These are phyloP conservation scores for Plagodis pulveraria DNA, from an alignment of 2,888 invertebrate species.

Conservation along the genomic window DNA sequence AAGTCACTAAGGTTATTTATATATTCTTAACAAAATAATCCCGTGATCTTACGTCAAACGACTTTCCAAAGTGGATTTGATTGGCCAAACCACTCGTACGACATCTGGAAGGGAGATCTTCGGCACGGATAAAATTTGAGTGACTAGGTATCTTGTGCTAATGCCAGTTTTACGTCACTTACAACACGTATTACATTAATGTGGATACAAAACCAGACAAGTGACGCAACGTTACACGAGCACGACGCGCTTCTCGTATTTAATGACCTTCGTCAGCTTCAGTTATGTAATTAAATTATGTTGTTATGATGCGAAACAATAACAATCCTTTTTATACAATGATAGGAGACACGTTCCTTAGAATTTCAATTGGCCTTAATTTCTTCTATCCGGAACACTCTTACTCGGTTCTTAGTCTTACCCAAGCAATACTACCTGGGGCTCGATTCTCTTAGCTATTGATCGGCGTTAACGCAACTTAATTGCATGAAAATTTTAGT, in stretches of 20 bases:
- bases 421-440: too few relatives aligned
- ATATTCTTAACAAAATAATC: neutral
- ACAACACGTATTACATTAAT: neutral
- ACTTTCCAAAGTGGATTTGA: slow-evolving; percentile 23
- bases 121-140: too few relatives aligned
- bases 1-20: too few relatives aligned
- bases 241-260: slow-evolving; percentile 3
- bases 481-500: too few relatives aligned
- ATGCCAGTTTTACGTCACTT: slow-evolving; percentile 15
- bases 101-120: neutral
- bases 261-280: slow-evolving; percentile 14
- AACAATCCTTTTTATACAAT: neutral
- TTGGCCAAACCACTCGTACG: slow-evolving; percentile 15
- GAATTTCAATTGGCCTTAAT: too few relatives aligned
- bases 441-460: too few relatives aligned
- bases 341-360: neutral
- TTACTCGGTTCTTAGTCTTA: too few relatives aligned
- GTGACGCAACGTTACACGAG: slow-evolving; percentile 17
- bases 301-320: slow-evolving; percentile 1
- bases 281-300: slow-evolving; percentile 7
- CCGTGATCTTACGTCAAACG: slow-evolving; percentile 18
- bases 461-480: too few relatives aligned
- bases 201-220: slow-evolving; percentile 7
- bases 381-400: too few relatives aligned
- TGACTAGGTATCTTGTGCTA: slow-evolving; percentile 8